phyloP scores from a whole-genome alignment of 2,888 invertebrate genomes.

The Willowsia nigromaculata region DNA sequence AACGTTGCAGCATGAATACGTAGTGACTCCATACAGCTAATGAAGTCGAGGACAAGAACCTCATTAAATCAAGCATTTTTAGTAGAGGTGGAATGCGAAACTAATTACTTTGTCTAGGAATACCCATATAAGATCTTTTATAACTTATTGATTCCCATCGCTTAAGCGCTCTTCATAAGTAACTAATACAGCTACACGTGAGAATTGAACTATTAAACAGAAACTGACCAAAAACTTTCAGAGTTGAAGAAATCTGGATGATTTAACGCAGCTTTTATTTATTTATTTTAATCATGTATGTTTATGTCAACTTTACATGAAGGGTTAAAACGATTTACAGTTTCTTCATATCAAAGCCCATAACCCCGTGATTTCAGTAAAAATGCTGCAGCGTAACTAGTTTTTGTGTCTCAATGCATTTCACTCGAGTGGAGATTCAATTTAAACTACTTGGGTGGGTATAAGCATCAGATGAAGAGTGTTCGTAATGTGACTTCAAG shows the following conservation, averaged over 20 bases:
- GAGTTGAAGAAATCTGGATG: neutral
- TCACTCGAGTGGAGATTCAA: no score
- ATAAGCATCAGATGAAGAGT: no score
- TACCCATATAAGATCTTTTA: neutral
- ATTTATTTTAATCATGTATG: neutral
- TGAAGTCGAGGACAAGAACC: neutral
- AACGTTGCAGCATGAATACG: neutral
- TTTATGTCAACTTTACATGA: neutral
- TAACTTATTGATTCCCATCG: neutral
- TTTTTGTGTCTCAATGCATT: no score
- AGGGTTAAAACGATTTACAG: no score
- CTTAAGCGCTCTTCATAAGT: neutral
- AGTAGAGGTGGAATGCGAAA: neutral
- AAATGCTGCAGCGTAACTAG: no score
- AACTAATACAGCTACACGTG: neutral
- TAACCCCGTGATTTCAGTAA: no score
- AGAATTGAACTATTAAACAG: neutral
- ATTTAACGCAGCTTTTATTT: neutral
- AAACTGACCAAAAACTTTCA: neutral
- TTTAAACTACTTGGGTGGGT: no score
- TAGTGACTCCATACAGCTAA: neutral
- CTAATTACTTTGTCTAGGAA: neutral
- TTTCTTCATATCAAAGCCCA: no score
- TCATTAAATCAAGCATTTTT: neutral
- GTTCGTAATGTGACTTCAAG: no score